Evolutionary conservation across 2,888 invertebrate genomes (phyloP), one percentile per base, ranked within the genome.

Genomic region (Papilio demoleus): DNA sequence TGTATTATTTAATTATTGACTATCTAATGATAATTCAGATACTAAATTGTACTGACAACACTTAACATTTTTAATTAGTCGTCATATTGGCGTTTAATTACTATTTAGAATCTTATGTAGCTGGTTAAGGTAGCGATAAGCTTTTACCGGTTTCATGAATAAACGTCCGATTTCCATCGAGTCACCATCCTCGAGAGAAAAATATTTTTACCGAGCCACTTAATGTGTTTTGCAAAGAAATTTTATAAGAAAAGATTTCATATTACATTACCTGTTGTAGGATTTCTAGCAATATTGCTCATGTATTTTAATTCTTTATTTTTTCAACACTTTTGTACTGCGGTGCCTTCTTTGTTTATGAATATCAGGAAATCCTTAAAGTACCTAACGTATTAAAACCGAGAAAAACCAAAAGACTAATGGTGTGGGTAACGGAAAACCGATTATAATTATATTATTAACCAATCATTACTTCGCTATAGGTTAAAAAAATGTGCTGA

Each of bases 191-290:
- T 60, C 36, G 17, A 60, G 60, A 67, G 62, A 65, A 71, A 71
- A 69, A 67, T 68, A 68, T 72, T 71, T 71, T 71, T 59, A 68
- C 62, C 64, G 24, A 19, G 45, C 17, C 63, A 36, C 64, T 70
- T 64, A 72, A 70, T 58, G 66, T 72, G 65, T 71, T 72, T 71
- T 68, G 62, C 61, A 45, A 38, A 60, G 61, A 50, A 65, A 36
- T 62, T 19, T 61, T 31, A 34, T 36, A 56, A 42, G 65, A 65
- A 24, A 34, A 42, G 42, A 24, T 31, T 60, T 60, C 36, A 38
- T 24, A 17, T 31, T 45, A 22, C n/a, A 36, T n/a, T 6, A 1
- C 11, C 34, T 58, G 17, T 9, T 58, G 19, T 58, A 34, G 2
- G 17, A 17, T n/a, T 58, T 24, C 14, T 17, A 17, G 14, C 3